A percentile compares a stretch with the other conserved stretches of the same genome.
phyloP scores from a whole-genome alignment of 2,113 vertebrate species.

The Symphodus melops region DNA sequence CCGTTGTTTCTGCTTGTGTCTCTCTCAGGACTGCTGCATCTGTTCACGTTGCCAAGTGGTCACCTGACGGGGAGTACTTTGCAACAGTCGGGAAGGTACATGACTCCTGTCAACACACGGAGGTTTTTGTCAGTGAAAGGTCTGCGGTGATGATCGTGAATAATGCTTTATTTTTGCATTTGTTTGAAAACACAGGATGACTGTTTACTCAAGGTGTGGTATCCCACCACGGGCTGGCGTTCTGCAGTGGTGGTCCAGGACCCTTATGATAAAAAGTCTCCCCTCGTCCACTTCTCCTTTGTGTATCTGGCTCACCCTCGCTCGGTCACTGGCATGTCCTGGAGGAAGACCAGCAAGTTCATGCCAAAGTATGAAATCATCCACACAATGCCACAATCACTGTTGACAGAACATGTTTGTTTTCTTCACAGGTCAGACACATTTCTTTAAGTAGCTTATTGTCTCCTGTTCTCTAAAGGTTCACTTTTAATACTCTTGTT shows the following conservation, averaged over 20 bases:
- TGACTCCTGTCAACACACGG: background rate
- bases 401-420: background rate
- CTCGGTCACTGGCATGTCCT: slow-evolving; percentile 94
- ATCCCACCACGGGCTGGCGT: slow-evolving; percentile 95
- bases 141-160: background rate
- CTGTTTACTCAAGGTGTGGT: slow-evolving; percentile 98
- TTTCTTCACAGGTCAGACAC: too few relatives aligned
- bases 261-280: slow-evolving; percentile 86
- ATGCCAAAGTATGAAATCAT: slow-evolving; percentile 88
- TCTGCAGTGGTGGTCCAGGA: slow-evolving; percentile 93
- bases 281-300: slow-evolving; percentile 90
- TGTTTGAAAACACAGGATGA: slow-evolving; percentile 87
- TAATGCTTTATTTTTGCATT: background rate
- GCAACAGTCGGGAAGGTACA: slow-evolving; percentile 97
- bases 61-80: slow-evolving; percentile 98
- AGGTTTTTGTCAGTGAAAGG: background rate
- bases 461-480: too few relatives aligned
- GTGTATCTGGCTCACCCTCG: slow-evolving; percentile 97
- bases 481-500: too few relatives aligned
- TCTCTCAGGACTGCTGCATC: slow-evolving; percentile 92
- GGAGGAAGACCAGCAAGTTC: slow-evolving; percentile 98
- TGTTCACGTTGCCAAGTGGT: slow-evolving; percentile 95
- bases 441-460: too few relatives aligned
- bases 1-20: slow-evolving; percentile 19
- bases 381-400: background rate